These are phyloP conservation scores for Rhegmatorhina hoffmannsi DNA, from an alignment of 2,113 vertebrate genomes.

Conservation along the genomic window DNA sequence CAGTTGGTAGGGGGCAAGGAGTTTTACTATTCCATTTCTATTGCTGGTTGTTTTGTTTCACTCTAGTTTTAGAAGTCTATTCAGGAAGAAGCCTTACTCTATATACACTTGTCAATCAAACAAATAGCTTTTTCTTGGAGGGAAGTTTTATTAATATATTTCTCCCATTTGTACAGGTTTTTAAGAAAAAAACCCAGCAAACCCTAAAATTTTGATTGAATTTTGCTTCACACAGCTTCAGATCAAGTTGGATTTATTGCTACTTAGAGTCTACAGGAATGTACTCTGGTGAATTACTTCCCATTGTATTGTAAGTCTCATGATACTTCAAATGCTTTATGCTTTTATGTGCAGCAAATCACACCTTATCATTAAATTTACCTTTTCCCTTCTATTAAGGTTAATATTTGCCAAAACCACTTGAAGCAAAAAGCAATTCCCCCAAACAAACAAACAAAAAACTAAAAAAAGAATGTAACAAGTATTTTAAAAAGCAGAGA, in stretches of 20 bases:
- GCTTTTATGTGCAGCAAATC: background rate
- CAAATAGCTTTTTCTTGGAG: background rate
- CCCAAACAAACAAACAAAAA: background rate
- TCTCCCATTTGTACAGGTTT: background rate
- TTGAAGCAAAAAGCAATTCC: background rate
- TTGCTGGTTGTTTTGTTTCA: background rate
- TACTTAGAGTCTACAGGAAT: background rate
- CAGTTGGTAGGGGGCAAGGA: no score
- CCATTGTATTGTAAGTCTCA: background rate
- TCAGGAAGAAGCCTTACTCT: background rate
- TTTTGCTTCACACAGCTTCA: background rate
- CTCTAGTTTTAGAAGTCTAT: background rate
- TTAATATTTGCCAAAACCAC: background rate
- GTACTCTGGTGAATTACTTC: background rate
- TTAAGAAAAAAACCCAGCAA: background rate
- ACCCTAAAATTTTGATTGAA: background rate
- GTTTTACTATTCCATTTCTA: background rate
- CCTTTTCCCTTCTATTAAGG: background rate
- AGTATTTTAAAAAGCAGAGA: background rate
- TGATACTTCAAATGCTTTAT: background rate
- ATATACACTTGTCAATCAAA: background rate
- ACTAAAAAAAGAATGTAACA: background rate
- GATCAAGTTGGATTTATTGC: background rate
- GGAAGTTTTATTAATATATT: background rate
- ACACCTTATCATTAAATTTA: background rate